phyloP scores from a whole-genome alignment of 37 sponge, comb jelly and placozoan species.

The Eunapius fragilis region DNA sequence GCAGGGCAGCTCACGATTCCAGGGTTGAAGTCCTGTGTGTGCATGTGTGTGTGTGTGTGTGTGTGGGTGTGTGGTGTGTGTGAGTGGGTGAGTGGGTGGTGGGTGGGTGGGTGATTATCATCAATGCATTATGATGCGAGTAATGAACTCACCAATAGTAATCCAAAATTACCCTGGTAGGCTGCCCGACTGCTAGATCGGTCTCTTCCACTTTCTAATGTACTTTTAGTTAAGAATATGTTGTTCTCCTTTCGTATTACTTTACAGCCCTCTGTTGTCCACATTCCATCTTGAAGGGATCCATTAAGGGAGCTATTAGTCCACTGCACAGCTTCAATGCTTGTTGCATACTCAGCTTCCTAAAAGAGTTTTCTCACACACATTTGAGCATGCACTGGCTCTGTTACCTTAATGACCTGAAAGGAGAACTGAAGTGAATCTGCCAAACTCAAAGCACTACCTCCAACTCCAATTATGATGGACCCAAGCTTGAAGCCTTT shows the following conservation, averaged over 20 bases:
- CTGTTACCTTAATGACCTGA: not conserved
- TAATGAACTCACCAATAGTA: slow-evolving; percentile 20
- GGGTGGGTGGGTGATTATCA: not conserved
- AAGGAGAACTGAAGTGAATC: not conserved
- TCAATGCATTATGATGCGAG: too few relatives aligned
- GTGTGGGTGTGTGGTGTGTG: too few relatives aligned
- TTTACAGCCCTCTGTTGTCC: not conserved
- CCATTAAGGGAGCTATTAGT: not conserved
- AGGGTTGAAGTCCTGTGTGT: slow-evolving; percentile 33
- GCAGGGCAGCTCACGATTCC: not conserved
- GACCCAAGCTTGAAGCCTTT: not conserved
- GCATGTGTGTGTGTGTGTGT: too few relatives aligned
- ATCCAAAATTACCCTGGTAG: slow-evolving; percentile 30
- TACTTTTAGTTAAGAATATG: not conserved
- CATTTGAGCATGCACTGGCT: not conserved
- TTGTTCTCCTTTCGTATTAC: not conserved
- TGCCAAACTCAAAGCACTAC: not conserved
- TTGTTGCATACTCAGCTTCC: not conserved
- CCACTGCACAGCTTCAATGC: not conserved
- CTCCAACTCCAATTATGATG: not conserved
- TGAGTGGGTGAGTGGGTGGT: too few relatives aligned
- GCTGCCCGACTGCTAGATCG: not conserved
- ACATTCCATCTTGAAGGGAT: not conserved
- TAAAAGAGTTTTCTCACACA: not conserved
- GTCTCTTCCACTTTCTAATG: not conserved